phyloP scores from a whole-genome alignment of 2,888 invertebrate species.

The Psylliodes chrysocephalus region DNA sequence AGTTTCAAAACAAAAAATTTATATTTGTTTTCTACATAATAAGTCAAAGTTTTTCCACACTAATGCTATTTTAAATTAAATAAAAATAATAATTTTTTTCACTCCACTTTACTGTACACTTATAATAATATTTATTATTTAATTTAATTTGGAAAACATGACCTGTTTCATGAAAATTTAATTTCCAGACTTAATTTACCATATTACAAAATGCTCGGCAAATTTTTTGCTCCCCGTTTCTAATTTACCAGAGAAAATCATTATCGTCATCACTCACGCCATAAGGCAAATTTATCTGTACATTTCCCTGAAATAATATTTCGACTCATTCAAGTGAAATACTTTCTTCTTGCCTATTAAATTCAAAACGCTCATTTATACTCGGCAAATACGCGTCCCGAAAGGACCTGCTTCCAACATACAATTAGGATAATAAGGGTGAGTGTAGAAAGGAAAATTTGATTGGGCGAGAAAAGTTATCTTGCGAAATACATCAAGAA shows the following conservation, averaged over 20 bases:
- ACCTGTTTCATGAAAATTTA: no score
- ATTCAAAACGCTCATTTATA: constrained; percentile 19
- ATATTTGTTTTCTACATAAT: no score
- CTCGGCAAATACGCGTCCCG: constrained; percentile 3
- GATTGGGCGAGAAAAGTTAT: constrained; percentile 32
- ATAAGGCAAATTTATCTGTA: constrained; percentile 2
- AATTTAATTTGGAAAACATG: no score
- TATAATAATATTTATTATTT: no score
- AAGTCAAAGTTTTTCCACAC: no score
- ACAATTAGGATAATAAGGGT: constrained; percentile 31
- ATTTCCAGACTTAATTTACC: no score
- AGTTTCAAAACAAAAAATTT: no score
- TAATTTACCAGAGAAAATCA: not conserved
- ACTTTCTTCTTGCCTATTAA: constrained; percentile 15
- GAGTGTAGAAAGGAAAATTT: constrained; percentile 28
- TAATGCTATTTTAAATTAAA: no score
- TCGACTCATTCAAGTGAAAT: constrained; percentile 1
- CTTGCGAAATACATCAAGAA: constrained; percentile 30
- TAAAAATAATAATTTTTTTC: no score
- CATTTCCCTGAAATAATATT: constrained; percentile 11
- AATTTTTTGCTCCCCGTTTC: not conserved
- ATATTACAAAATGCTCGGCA: no score
- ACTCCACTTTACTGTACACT: no score
- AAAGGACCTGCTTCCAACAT: constrained; percentile 14
- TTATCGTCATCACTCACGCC: not conserved